Evolutionary conservation across 2,888 invertebrate species (phyloP).

Genomic region (Pollenia angustigena): DNA sequence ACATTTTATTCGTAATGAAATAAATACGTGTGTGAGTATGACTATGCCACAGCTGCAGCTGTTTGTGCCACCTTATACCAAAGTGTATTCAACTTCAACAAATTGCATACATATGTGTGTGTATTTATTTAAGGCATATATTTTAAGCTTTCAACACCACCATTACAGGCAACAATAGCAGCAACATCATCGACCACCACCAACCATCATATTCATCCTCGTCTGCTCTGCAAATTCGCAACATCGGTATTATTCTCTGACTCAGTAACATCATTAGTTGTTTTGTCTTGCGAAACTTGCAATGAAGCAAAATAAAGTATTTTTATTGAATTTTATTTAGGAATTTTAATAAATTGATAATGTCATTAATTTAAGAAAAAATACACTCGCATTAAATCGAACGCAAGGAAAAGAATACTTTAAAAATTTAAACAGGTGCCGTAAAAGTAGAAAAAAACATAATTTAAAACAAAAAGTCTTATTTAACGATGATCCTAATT

Average conservation of each 20-base stretch:
- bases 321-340: constrained; percentile 71
- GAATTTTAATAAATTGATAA: constrained; percentile 72
- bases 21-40: background rate
- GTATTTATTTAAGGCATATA: constrained; percentile 16
- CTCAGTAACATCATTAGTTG: background rate
- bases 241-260: constrained; percentile 1
- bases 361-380: constrained; percentile 65
- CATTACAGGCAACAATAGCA: constrained; percentile 31
- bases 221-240: background rate
- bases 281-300: constrained; percentile 24
- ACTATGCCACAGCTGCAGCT: constrained; percentile 49
- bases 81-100: constrained; percentile 63
- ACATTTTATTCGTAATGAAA: constrained; percentile 17
- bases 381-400: background rate
- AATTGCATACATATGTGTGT: constrained; percentile 19
- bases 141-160: constrained; percentile 63
- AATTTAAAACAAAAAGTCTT: constrained; percentile 9
- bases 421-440: constrained; percentile 63
- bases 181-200: background rate
- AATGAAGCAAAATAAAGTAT: constrained; percentile 39
- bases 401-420: background rate
- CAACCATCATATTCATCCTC: constrained; percentile 8
- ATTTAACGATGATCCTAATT: constrained; percentile 19
- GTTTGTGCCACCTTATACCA: constrained; percentile 62
- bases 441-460: background rate